Evolutionary conservation across 2,797 vertebrate genomes (phyloP), one percentile per base, ranked within the genome.

Genomic region (Falco columbarius): DNA sequence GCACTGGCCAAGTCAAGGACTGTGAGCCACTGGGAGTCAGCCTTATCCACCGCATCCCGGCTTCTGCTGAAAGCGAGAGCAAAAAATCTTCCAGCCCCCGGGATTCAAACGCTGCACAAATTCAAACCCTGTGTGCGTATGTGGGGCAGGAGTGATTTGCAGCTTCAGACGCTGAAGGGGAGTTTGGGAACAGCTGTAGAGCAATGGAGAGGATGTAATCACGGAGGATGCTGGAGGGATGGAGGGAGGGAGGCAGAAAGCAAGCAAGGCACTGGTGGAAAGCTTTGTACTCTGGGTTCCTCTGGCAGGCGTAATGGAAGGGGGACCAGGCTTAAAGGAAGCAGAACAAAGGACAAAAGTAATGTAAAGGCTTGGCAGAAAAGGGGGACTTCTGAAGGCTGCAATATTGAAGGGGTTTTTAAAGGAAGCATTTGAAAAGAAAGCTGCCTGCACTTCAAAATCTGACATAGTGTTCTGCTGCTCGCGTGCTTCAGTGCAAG

Each of bases 111-210:
- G 9, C 46, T 11, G 77, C 51, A 2, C 32, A 12, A 12, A 3
- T 61, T 26, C 74, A n/a, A 38, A 7, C 1, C 36, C 51, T 7
- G 5, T 0, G 58, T 7, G n/a, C 6, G 2, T 5, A 4, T 2
- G 26, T 16, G 71, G 81, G 56, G 56, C n/a, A 27, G 76, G 66
- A 34, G 72, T 2, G 40, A 65, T 49, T 17, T 55, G 19, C 14
- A 12, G n/a, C 55, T 29, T 51, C 8, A 2, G 49, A 20, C 13
- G 81, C 16, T 36, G 67, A 17, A 18, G 52, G 49, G 89, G 63
- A 56, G 38, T 13, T 49, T 14, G 73, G 73, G 73, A 71, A 11
- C 14, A 44, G 67, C 71, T 21, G 65, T 6, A 7, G 66, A 73
- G 74, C 65, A 15, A 22, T 0, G 9, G 15, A 27, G 70, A 18